Percentiles rank a stretch among this genome's conserved stretches.
Evolutionary conservation across 2,113 vertebrate genomes (phyloP).

Genomic region (Neopipo cinnamomea): DNA sequence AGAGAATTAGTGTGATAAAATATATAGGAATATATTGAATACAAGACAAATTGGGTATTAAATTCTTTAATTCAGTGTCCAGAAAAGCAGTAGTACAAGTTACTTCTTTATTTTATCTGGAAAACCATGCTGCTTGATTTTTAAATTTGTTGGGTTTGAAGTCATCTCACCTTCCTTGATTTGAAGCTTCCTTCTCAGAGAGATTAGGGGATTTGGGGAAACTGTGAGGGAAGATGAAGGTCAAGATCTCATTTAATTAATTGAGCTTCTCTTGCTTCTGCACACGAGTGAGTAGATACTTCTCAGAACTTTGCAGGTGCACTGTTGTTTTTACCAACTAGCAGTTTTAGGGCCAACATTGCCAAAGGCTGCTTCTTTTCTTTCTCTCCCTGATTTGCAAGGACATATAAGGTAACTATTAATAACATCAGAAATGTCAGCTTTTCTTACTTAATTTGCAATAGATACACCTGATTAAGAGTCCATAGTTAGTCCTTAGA

Average conservation of each 20-base stretch:
- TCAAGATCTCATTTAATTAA: not conserved
- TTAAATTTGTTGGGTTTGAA: not conserved
- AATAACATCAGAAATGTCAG: not conserved
- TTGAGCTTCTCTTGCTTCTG: not conserved
- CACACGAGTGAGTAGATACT: not conserved
- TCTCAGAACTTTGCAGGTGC: not conserved
- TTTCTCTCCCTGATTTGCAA: not conserved
- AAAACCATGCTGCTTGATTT: not conserved
- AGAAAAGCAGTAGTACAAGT: not conserved
- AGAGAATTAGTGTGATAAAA: not conserved
- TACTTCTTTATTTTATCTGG: not conserved
- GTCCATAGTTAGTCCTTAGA: not conserved
- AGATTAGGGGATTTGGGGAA: not conserved
- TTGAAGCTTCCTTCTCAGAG: not conserved
- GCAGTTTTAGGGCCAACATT: not conserved
- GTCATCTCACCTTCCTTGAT: not conserved
- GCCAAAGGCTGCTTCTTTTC: not conserved
- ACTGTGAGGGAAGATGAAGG: not conserved
- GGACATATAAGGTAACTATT: not conserved
- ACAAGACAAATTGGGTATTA: not conserved
- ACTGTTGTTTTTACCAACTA: not conserved
- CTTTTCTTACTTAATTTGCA: not conserved
- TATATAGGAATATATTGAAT: not conserved
- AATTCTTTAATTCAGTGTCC: not conserved
- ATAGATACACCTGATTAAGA: rapidly evolving